Evolutionary conservation across 2,797 vertebrate genomes (phyloP).

Genomic region (Sebastes cheni): DNA sequence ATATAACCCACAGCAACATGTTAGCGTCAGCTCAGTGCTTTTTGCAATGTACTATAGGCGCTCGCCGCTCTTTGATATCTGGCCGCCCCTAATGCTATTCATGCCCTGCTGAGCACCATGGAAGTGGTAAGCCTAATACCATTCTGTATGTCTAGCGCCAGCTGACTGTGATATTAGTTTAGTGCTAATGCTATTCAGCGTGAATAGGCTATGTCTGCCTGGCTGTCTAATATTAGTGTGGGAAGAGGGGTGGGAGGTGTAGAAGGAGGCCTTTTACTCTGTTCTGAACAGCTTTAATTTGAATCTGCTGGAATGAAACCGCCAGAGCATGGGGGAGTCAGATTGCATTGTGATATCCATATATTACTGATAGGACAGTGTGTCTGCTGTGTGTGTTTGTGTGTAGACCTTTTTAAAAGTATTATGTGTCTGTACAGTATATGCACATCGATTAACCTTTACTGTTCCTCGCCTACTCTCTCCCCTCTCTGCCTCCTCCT

Average conservation of each 20-base stretch:
- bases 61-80: slow-evolving; percentile 56
- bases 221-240: slow-evolving; percentile 72
- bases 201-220: slow-evolving; percentile 73
- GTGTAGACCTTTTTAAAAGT: slow-evolving; percentile 50
- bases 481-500: not conserved
- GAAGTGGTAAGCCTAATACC: slow-evolving; percentile 63
- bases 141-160: slow-evolving; percentile 68
- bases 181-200: slow-evolving; percentile 76
- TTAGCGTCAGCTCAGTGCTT: slow-evolving; percentile 58
- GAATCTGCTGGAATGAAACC: slow-evolving; percentile 78
- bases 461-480: slow-evolving; percentile 31
- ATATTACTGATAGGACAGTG: slow-evolving; percentile 58
- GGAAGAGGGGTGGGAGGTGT: slow-evolving; percentile 36
- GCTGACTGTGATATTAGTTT: slow-evolving; percentile 80
- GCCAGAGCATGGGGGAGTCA: slow-evolving; percentile 68
- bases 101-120: slow-evolving; percentile 63
- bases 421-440: slow-evolving; percentile 51
- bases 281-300: slow-evolving; percentile 78
- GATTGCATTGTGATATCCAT: slow-evolving; percentile 77
- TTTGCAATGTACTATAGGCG: slow-evolving; percentile 40
- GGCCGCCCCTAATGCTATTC: slow-evolving; percentile 65
- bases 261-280: slow-evolving; percentile 66
- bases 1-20: slow-evolving; percentile 48
- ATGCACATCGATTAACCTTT: slow-evolving; percentile 68
- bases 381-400: slow-evolving; percentile 7